Conservation (phyloP, 2,113 vertebrate species). For the Nothoprocta pentlandii region DNA sequence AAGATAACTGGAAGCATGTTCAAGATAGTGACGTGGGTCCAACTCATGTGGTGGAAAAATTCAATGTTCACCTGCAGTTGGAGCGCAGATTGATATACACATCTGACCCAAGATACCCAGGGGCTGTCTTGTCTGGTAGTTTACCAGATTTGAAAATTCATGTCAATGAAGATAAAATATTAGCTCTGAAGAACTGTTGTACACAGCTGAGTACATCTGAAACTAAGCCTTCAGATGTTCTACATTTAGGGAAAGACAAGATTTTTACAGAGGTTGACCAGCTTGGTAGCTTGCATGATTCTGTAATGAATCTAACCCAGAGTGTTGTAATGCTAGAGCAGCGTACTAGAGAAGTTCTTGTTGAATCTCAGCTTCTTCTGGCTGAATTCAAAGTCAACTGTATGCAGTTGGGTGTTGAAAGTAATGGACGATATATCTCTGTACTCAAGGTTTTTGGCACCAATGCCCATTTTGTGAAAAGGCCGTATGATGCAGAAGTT, state of each 20-base stretch:
- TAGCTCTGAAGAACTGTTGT: constrained; percentile 90
- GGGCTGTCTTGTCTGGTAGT: constrained; percentile 92
- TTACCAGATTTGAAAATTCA: constrained; percentile 96
- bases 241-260: constrained; percentile 85
- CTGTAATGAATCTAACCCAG: constrained; percentile 91
- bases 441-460: constrained; percentile 97
- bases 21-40: constrained; percentile 95
- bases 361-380: constrained; percentile 94
- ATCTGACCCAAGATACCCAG: constrained; percentile 93
- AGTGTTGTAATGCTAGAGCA: constrained; percentile 93
- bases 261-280: constrained; percentile 87
- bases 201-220: constrained; percentile 83
- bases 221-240: constrained; percentile 77
- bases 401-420: constrained; percentile 96
- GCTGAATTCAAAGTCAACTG: constrained; percentile 96
- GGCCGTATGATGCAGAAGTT: constrained; percentile 93
- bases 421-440: constrained; percentile 93
- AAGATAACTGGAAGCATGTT: constrained; percentile 97
- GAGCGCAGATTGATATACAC: constrained; percentile 95
- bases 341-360: constrained; percentile 92
- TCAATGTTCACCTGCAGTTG: constrained; percentile 93
- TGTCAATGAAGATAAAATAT: constrained; percentile 95
- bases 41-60: constrained; percentile 96
- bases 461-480: constrained; percentile 95
- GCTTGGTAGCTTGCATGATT: constrained; percentile 89